A percentile compares a stretch with the other conserved stretches of the same genome.
Conservation (phyloP, 2,113 vertebrate species). For the Cynoglossus semilaevis region DNA sequence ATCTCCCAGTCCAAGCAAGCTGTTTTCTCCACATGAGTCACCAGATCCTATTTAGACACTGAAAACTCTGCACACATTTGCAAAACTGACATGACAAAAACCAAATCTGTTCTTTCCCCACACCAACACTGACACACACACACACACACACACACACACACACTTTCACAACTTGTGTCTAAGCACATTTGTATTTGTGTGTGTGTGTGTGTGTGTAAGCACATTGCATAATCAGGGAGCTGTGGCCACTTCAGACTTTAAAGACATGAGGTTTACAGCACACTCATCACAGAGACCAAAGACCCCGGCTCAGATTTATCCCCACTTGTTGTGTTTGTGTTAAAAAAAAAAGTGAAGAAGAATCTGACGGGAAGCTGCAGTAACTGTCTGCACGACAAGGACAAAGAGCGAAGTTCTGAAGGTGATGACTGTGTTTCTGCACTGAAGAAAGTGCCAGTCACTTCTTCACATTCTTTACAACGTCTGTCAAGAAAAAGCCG, state of each 20-base stretch:
- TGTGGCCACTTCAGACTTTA: slow-evolving; percentile 5
- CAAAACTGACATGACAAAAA: slow-evolving; percentile 49
- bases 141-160: neutral
- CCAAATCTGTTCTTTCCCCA: slow-evolving; percentile 7
- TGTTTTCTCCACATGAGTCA: slow-evolving; percentile 73
- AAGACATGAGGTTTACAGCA: neutral
- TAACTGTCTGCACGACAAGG: slow-evolving; percentile 18
- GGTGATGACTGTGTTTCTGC: slow-evolving; percentile 11
- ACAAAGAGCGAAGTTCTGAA: slow-evolving; percentile 7
- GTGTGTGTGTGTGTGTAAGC: too few relatives aligned
- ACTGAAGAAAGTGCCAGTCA: slow-evolving; percentile 31
- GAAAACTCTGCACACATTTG: slow-evolving; percentile 44
- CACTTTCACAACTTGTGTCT: slow-evolving; percentile 1
- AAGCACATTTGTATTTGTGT: too few relatives aligned
- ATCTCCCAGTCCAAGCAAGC: slow-evolving; percentile 48
- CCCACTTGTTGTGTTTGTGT: neutral
- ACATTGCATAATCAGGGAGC: neutral
- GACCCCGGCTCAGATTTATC: too few relatives aligned
- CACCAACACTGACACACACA: neutral
- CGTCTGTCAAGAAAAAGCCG: slow-evolving; percentile 33
- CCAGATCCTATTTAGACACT: slow-evolving; percentile 57
- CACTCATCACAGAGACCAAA: neutral
- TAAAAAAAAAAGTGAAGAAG: slow-evolving; percentile 28
- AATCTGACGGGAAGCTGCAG: slow-evolving; percentile 21
- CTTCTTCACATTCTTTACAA: slow-evolving; percentile 24